Percentiles rank a stretch among this genome's conserved stretches.
Conservation (phyloP, 2,113 vertebrate species). For the Scopus umbretta region DNA sequence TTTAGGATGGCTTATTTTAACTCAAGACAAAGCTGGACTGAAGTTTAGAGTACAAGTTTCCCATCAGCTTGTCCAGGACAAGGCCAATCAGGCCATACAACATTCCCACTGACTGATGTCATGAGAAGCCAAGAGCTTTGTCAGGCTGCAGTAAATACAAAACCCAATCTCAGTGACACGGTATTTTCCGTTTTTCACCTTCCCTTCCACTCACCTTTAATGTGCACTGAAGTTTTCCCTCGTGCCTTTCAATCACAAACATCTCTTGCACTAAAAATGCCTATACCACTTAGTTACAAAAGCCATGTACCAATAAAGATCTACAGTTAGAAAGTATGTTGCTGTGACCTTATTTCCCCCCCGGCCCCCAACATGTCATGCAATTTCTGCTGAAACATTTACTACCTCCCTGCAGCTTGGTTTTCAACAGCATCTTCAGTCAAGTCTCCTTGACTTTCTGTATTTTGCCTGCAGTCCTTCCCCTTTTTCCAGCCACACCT, state of each 20-base stretch:
- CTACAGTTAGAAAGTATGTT: not conserved
- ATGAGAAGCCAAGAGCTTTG: not conserved
- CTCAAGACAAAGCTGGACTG: not conserved
- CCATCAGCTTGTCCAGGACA: not conserved
- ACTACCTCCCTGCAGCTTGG: not conserved
- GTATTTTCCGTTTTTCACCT: not conserved
- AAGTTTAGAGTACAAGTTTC: not conserved
- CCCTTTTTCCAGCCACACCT: not conserved
- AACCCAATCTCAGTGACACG: not conserved
- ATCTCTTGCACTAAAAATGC: not conserved
- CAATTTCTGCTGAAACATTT: not conserved
- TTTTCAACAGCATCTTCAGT: not conserved
- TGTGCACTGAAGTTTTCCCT: not conserved
- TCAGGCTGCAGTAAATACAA: not conserved
- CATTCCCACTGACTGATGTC: not conserved
- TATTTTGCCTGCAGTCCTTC: not conserved
- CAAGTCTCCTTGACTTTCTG: not conserved
- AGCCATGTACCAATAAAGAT: not conserved
- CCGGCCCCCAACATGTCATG: fast-evolving
- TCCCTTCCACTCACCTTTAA: not conserved
- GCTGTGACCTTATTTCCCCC: not conserved
- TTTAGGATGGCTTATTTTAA: not conserved
- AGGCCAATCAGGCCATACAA: not conserved
- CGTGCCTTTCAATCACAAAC: not conserved
- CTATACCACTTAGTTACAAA: not conserved